These are phyloP conservation scores for Phylloscopus whistleri DNA, from an alignment of 2,113 vertebrate species.

Conservation along the genomic window DNA sequence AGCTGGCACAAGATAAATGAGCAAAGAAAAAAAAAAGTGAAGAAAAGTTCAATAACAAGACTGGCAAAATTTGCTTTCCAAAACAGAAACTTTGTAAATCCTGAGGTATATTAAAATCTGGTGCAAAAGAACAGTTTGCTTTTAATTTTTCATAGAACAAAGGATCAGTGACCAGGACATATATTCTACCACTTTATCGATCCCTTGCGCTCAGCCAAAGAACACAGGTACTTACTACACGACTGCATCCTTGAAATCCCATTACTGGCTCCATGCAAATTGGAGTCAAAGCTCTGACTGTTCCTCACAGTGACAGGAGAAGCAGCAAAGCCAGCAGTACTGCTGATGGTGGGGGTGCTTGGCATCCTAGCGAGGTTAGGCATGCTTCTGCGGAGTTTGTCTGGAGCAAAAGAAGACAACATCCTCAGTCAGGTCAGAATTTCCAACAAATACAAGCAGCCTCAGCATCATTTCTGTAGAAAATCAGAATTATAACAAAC, in stretches of 20 bases:
- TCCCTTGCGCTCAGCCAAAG: rapidly evolving
- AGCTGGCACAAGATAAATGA: background rate
- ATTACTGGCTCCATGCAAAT: slow-evolving; percentile 79
- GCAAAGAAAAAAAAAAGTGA: background rate
- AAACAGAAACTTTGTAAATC: background rate
- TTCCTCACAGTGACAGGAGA: slow-evolving; percentile 85
- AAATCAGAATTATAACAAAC: background rate
- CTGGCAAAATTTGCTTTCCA: background rate
- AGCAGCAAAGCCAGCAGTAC: slow-evolving; percentile 69
- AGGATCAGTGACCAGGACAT: rapidly evolving
- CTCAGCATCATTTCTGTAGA: background rate
- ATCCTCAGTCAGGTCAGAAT: background rate
- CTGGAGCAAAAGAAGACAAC: slow-evolving; percentile 66
- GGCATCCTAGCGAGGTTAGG: slow-evolving; percentile 90
- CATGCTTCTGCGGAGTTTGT: slow-evolving; percentile 96
- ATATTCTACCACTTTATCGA: background rate
- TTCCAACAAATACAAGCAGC: background rate
- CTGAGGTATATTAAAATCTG: background rate
- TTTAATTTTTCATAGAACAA: background rate
- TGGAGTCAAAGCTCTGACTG: slow-evolving; percentile 97
- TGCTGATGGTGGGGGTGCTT: slow-evolving; percentile 73
- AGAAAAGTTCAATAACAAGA: background rate
- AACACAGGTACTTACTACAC: slow-evolving; percentile 80
- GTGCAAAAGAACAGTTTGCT: background rate
- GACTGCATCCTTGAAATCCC: slow-evolving; percentile 89